Percentiles rank a stretch among this genome's conserved stretches.
These are phyloP conservation scores for Camponotus floridanus DNA, from an alignment of 1,140 invertebrate species.

Conservation along the genomic window DNA sequence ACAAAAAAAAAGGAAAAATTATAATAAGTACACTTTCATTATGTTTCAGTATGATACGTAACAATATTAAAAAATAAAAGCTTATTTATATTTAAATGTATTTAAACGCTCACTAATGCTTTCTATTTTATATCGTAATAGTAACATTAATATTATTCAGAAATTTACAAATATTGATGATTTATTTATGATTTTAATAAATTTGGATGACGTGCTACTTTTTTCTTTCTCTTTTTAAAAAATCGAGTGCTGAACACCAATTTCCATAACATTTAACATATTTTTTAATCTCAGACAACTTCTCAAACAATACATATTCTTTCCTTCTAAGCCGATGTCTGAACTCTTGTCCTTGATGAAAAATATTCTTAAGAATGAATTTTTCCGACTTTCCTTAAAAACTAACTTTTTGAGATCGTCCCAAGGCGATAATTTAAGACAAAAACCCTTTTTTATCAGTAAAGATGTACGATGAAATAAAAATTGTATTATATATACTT, in stretches of 20 bases:
- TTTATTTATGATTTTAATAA: too few species aligned
- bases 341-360: slow-evolving; percentile 21
- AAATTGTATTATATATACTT: too few species aligned
- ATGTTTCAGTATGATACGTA: background rate
- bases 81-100: too few species aligned
- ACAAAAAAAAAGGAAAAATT: background rate
- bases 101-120: too few species aligned
- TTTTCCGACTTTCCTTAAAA: slow-evolving; percentile 23
- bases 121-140: too few species aligned
- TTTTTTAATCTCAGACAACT: background rate
- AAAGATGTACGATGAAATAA: background rate
- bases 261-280: too few species aligned
- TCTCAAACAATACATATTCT: background rate
- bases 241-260: too few species aligned
- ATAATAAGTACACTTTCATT: background rate
- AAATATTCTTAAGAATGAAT: slow-evolving; percentile 24
- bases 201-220: too few species aligned
- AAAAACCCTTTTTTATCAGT: background rate
- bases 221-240: too few species aligned
- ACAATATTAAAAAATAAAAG: background rate
- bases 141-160: too few species aligned
- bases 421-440: background rate
- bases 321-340: background rate
- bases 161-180: too few species aligned
- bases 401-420: background rate